These are phyloP conservation scores for Notodonta ziczac DNA, from an alignment of 2,888 invertebrate genomes.

Conservation along the genomic window DNA sequence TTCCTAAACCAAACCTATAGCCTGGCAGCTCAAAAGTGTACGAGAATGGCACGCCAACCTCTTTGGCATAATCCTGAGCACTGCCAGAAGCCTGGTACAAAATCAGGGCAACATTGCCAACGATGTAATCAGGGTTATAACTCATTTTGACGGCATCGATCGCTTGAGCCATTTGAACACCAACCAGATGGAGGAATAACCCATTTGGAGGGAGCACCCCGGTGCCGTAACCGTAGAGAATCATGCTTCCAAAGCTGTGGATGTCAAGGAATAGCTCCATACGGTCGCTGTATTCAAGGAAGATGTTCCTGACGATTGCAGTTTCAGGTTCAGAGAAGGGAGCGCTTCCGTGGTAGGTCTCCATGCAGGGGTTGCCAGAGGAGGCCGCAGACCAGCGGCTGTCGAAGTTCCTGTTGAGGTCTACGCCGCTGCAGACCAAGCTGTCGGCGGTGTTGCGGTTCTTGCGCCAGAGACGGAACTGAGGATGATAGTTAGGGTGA, in stretches of 20 bases:
- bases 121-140: conserved; percentile 67
- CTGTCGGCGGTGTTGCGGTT: conserved; percentile 73
- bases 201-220: conserved; percentile 72
- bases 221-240: conserved; percentile 64
- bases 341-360: conserved; percentile 85
- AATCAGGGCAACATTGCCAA: conserved; percentile 78
- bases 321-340: conserved; percentile 88
- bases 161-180: conserved; percentile 61
- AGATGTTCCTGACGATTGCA: conserved; percentile 79
- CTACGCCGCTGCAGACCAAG: conserved; percentile 85
- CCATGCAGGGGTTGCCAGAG: conserved; percentile 79
- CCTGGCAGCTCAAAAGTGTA: conserved; percentile 86
- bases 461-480: conserved; percentile 87
- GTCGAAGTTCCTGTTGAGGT: conserved; percentile 90
- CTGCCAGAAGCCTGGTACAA: conserved; percentile 85
- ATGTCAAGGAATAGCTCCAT: conserved; percentile 87
- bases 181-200: conserved; percentile 60
- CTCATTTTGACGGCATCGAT: conserved; percentile 68
- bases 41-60: conserved; percentile 75
- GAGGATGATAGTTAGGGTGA: conserved; percentile 20
- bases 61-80: conserved; percentile 86
- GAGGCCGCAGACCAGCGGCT: conserved; percentile 85
- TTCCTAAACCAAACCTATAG: conserved; percentile 60
- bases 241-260: conserved; percentile 88
- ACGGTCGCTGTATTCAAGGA: conserved; percentile 71